Evolutionary conservation across 2,797 vertebrate species (phyloP), one percentile per base, ranked within the genome.

Genomic region (Loris lydekkerianus): DNA sequence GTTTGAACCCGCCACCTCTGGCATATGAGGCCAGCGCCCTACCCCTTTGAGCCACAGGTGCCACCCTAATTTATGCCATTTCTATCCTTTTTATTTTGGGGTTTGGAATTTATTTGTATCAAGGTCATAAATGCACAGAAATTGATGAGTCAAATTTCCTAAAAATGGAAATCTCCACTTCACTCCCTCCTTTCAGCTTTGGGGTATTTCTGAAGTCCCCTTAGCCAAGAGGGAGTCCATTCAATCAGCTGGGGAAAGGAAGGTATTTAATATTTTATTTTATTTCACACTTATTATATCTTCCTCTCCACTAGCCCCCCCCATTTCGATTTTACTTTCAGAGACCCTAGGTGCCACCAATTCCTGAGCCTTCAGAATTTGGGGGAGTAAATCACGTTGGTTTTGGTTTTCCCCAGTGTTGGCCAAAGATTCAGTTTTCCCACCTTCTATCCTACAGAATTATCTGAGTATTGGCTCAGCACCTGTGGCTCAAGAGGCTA

Each of bases 81-180:
- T 40, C 29, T 94, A 53, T 58, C 37, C 29, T 93, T 81, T 73
- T 75, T 61, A 13, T 46, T 76, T 10, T 77, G 83, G 15, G 23
- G 46, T 29, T 91, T 94, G 65, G 43, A 11, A 78, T 86, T 92
- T 69, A 80, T 70, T 70, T 94, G n/a, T 73, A 91, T 61, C 53
- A 23, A 72, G 29, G 61, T 72, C 72, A 73, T 5, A 8, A 2
- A 34, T 7, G 21, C 23, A 88, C 40, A 56, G 72, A 81, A 86
- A 40, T 29, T 14, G 31, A 84, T 92, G 63, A 63, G 10, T 60
- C 81, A 91, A 14, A 78, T 73, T 86, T 90, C 46, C 91, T 89
- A 85, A 87, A 94, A 73, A 53, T 20, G 70, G 49, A 80, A 88
- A 77, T 78, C 31, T 60, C 46, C 25, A 82, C 53, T 83, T 92